Conservation (phyloP, 2,888 invertebrate species). For the Deilephila elpenor region DNA sequence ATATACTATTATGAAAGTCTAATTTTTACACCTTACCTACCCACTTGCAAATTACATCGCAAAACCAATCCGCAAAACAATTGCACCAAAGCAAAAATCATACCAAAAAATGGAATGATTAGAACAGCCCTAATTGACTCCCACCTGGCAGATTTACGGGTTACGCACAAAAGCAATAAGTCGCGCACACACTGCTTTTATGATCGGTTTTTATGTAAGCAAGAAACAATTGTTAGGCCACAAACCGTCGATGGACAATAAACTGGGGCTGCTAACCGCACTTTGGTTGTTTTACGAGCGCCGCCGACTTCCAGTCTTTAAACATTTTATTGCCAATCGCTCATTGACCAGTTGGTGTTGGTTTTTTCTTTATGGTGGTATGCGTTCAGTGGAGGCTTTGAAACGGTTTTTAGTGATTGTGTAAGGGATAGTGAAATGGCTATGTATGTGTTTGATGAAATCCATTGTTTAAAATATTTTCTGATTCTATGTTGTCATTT, state of each 20-base stretch:
- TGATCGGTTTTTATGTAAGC: constrained; percentile 67
- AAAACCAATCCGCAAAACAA: background rate
- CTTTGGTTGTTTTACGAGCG: constrained; percentile 49
- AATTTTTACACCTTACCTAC: no score
- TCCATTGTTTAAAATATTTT: background rate
- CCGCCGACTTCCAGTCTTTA: constrained; percentile 58
- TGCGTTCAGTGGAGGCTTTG: background rate
- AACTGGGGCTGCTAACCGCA: constrained; percentile 43
- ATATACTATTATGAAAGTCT: no score
- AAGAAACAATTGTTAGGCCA: constrained; percentile 71
- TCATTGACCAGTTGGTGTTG: constrained; percentile 24
- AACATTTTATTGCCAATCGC: constrained; percentile 64
- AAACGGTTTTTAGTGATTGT: background rate
- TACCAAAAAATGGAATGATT: background rate
- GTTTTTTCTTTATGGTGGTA: background rate
- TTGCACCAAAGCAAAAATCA: background rate
- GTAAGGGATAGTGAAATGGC: background rate
- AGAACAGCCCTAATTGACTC: constrained; percentile 22
- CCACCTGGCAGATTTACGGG: constrained; percentile 39
- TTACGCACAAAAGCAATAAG: constrained; percentile 46
- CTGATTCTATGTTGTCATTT: no score
- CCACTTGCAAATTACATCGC: no score
- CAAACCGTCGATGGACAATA: constrained; percentile 59
- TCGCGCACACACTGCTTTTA: constrained; percentile 58
- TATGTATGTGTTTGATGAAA: background rate